Evolutionary conservation across 35 echinoderm and acorn worm species (phyloP).

Genomic region (Chiridota heheva): DNA sequence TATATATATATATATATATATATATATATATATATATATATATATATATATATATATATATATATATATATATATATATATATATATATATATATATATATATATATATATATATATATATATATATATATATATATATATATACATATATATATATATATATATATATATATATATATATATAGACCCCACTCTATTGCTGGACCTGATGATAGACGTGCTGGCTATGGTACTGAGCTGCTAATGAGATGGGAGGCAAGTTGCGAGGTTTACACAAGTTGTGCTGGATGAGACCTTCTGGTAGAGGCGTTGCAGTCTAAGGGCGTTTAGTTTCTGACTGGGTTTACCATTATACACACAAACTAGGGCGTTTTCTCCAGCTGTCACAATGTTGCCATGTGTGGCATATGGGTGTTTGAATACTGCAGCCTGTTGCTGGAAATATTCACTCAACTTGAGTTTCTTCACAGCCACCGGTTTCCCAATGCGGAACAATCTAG

Average conservation of each 20-base stretch:
- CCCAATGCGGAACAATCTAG: neutral
- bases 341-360: neutral
- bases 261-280: conserved; percentile 9
- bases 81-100: no score
- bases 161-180: no score
- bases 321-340: neutral
- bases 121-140: no score
- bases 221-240: conserved; percentile 14
- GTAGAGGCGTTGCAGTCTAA: neutral
- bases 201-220: conserved; percentile 24
- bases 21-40: no score
- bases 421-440: neutral
- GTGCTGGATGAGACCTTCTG: neutral
- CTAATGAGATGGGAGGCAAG: conserved; percentile 23
- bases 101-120: no score
- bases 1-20: no score
- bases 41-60: no score
- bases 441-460: neutral
- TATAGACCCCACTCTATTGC: no score
- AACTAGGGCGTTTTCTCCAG: neutral
- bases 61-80: no score
- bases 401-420: no score
- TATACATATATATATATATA: no score
- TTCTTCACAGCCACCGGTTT: conserved; percentile 14
- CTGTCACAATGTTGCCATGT: no score